Base-by-base conservation (phyloP, 2,797 vertebrate species). In the Brachyalestes nurse region DNA sequence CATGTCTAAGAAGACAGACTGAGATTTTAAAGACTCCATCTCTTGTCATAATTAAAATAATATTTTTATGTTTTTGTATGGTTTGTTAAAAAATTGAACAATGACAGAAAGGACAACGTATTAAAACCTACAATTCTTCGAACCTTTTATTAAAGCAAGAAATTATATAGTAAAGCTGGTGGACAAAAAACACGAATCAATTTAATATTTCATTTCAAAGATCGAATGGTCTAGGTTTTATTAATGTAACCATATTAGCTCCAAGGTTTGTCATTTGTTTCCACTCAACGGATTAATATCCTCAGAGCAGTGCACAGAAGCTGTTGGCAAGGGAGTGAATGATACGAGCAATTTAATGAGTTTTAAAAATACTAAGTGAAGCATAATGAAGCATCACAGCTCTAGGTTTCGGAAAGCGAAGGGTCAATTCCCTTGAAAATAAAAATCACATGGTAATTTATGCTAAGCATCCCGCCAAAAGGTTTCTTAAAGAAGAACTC, bases 381-480 rank as follows among this genome's bases (percentile, higher is more conserved):
- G 7, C 4, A 23, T 34, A 72, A 72, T 55, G 17, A 16, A 53
- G 38, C 42, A 72, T 55, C 17, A 55, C 70, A 34, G 47, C 21
- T 72, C 49, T 14, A 19, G 49, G 70, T 28, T 53, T 53, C 13
- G 42, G 66, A 55, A 3, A 34, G 23, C 19, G 25, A 72, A 55
- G 70, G 70, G 47, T 53, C 47, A 53, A 72, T 72, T 72, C 49
- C 28, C 28, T 55, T 72, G 70, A 55, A 70, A 72, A 45, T 69
- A 21, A 25, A n/a, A 72, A 72, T 55, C 70, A 72, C 47, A 72
- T 72, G 45, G 8, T 71, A 72, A 72, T 72, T 72, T 72, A 72
- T 72, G 70, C 70, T 72, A 72, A 72, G 47, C 70, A 38, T 38
- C 8, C 49, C 9, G 47, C 70, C 49, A 53, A 23, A 72, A 53